Evolutionary conservation across 2,113 vertebrate genomes (phyloP).

Genomic region (Eudyptes chrysolophus): DNA sequence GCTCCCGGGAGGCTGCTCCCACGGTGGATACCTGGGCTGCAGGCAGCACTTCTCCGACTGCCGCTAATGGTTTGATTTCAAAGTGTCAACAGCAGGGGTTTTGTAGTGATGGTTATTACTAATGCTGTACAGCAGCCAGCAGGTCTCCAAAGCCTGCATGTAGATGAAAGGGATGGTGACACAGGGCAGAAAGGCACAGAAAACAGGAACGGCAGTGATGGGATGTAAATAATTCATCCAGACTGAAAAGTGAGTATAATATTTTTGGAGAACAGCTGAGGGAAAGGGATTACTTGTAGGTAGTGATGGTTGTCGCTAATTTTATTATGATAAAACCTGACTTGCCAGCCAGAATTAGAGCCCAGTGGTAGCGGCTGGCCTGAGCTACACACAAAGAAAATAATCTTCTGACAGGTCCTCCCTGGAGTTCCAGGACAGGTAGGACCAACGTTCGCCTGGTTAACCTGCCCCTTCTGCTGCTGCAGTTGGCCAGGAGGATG

Average conservation of each 20-base stretch:
- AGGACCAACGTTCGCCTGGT: fast-evolving
- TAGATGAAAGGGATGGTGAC: background rate
- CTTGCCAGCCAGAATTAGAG: background rate
- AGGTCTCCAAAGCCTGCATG: background rate
- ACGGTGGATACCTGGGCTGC: background rate
- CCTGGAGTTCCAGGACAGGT: background rate
- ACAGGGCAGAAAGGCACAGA: background rate
- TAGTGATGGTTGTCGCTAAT: background rate
- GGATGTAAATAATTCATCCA: constrained; percentile 17
- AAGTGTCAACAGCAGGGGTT: background rate
- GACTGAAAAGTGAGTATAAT: background rate
- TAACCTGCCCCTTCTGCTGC: background rate
- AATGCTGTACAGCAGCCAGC: background rate
- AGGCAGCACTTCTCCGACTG: background rate
- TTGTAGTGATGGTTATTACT: background rate
- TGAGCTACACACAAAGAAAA: background rate
- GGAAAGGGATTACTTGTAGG: background rate
- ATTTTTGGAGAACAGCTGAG: background rate
- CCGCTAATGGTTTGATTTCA: background rate
- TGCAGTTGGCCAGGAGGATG: background rate
- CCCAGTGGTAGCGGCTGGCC: background rate
- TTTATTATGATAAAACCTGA: background rate
- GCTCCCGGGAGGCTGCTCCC: background rate
- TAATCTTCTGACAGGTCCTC: background rate
- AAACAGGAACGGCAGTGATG: background rate